These are phyloP conservation scores for Colinus virginianus DNA, from an alignment of 2,113 vertebrate species.

Conservation along the genomic window DNA sequence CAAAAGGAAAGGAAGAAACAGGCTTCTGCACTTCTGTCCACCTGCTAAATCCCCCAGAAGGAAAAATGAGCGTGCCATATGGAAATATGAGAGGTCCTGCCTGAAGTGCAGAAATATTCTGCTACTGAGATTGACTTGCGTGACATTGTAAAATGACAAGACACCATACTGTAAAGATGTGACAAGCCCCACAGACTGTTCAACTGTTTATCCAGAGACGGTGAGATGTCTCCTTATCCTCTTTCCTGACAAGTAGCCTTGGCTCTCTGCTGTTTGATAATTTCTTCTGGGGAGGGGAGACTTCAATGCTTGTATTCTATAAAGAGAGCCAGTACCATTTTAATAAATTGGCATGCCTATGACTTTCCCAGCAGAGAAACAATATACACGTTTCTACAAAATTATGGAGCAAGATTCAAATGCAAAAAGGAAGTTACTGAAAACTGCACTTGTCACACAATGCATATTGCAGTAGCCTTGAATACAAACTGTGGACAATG, in stretches of 20 bases:
- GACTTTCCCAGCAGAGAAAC: background rate
- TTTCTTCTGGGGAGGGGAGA: background rate
- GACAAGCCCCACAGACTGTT: background rate
- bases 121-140: background rate
- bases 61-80: background rate
- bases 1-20: background rate
- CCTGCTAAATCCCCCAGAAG: background rate
- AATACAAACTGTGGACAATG: background rate
- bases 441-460: background rate
- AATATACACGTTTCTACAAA: background rate
- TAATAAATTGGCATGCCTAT: background rate
- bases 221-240: background rate
- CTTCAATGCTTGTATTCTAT: fast-evolving
- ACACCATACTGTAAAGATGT: background rate
- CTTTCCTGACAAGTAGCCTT: background rate
- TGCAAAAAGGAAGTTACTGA: background rate
- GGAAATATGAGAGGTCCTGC: fast-evolving
- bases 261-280: background rate
- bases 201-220: background rate
- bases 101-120: background rate
- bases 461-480: background rate
- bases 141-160: background rate
- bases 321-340: background rate
- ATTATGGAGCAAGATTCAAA: background rate
- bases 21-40: background rate